phyloP scores from a whole-genome alignment of 1,140 invertebrate species.

The Mizuhopecten yessoensis region DNA sequence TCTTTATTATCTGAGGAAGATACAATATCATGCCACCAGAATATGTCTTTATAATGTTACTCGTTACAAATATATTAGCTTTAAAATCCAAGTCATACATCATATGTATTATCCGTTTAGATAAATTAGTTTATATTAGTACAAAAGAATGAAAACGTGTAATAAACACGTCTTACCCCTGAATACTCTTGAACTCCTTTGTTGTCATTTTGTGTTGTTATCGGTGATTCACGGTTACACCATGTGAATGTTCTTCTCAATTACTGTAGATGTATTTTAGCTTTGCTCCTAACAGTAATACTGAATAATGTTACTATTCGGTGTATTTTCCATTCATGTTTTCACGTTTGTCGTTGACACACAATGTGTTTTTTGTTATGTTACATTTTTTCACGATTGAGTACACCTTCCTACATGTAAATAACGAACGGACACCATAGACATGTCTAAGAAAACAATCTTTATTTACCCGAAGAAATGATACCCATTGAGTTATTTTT shows the following conservation, averaged over 20 bases:
- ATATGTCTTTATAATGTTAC: neutral
- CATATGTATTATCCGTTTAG: neutral
- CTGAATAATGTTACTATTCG: neutral
- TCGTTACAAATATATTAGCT: constrained; percentile 28
- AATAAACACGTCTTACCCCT: neutral
- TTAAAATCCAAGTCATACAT: constrained; percentile 6
- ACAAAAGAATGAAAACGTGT: neutral
- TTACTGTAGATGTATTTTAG: neutral
- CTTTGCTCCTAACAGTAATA: neutral
- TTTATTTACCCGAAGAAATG: too few species aligned
- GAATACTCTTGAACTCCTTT: neutral
- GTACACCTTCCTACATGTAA: neutral
- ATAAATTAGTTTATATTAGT: constrained; percentile 1
- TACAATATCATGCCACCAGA: neutral
- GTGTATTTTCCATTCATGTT: neutral
- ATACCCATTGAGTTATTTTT: too few species aligned
- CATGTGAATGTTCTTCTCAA: neutral
- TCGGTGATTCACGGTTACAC: neutral
- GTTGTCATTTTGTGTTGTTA: neutral
- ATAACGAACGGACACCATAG: too few species aligned
- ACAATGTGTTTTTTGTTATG: neutral
- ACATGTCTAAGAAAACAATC: too few species aligned
- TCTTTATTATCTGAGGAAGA: neutral
- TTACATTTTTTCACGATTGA: neutral
- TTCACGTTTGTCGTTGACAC: neutral